A percentile compares a stretch with the other conserved stretches of the same genome.
These are phyloP conservation scores for Hanleya hanleyi DNA, from an alignment of 2,888 invertebrate genomes.

Conservation along the genomic window DNA sequence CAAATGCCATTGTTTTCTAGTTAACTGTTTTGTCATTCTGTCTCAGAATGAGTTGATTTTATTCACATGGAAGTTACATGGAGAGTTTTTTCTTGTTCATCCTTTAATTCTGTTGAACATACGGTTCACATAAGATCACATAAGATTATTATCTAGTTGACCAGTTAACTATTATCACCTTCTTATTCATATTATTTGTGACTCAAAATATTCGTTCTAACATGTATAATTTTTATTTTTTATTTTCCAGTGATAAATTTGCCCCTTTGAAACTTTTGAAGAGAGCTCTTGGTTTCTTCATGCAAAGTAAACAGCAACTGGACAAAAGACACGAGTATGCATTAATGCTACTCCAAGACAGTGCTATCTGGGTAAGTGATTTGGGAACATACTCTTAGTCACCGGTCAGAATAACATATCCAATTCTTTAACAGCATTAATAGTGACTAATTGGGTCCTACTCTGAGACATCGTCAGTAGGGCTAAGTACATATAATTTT, in stretches of 20 bases:
- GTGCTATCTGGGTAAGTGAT: conserved; percentile 62
- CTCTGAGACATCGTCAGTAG: too few relatives aligned
- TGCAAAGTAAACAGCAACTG: conserved; percentile 61
- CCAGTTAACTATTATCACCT: not conserved
- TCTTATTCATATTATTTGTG: not conserved
- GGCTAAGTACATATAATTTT: too few relatives aligned
- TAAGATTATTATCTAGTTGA: too few relatives aligned
- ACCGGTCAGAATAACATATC: too few relatives aligned
- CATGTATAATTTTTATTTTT: conserved; percentile 6
- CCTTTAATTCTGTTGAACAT: too few relatives aligned
- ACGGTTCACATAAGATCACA: too few relatives aligned
- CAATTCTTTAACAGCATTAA: too few relatives aligned
- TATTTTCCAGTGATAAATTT: conserved; percentile 57
- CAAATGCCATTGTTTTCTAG: not conserved
- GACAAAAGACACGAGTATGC: conserved; percentile 67
- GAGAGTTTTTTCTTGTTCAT: too few relatives aligned
- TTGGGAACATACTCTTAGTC: too few relatives aligned
- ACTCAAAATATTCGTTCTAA: too few relatives aligned
- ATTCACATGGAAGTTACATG: too few relatives aligned
- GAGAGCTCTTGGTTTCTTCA: conserved; percentile 62
- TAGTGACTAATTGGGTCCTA: too few relatives aligned
- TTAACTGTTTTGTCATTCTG: not conserved
- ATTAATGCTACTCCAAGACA: conserved; percentile 58
- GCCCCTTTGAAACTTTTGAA: conserved; percentile 59
- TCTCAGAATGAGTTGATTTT: not conserved